phyloP scores from a whole-genome alignment of 2,888 invertebrate genomes.

The Pachycephus smyrnensis region DNA sequence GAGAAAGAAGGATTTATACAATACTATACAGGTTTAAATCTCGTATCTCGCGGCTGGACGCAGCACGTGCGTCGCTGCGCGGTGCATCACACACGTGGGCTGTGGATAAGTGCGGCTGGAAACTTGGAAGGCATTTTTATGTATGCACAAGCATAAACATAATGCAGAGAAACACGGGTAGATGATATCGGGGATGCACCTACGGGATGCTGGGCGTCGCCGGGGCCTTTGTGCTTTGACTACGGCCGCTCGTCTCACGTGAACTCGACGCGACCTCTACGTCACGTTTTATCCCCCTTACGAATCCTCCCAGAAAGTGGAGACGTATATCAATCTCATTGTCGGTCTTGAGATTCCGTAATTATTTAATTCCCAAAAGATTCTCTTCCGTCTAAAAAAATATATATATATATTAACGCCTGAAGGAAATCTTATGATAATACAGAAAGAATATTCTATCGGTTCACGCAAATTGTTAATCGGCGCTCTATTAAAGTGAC shows the following conservation, averaged over 20 bases:
- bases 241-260: conserved; percentile 47
- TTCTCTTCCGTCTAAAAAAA: neutral
- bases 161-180: conserved; percentile 62
- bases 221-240: conserved; percentile 55
- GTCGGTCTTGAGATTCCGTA: neutral
- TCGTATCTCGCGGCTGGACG: conserved; percentile 35
- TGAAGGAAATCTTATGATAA: neutral
- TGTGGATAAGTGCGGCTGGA: conserved; percentile 28
- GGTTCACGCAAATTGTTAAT: conserved; percentile 42
- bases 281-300: conserved; percentile 5
- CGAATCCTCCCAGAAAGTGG: neutral
- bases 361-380: neutral
- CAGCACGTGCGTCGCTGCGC: conserved; percentile 31
- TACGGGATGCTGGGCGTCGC: conserved; percentile 59
- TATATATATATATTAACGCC: neutral
- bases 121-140: conserved; percentile 37
- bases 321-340: conserved; percentile 3
- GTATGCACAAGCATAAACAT: conserved; percentile 60
- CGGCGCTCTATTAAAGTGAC: conserved; percentile 58
- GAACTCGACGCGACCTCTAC: conserved; percentile 18
- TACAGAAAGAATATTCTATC: neutral
- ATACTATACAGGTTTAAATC: neutral
- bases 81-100: conserved; percentile 30
- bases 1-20: neutral
- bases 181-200: conserved; percentile 64